Percentiles rank a stretch among this genome's conserved stretches.
Evolutionary conservation across 2,888 invertebrate genomes (phyloP).

Genomic region (Cancer borealis): DNA sequence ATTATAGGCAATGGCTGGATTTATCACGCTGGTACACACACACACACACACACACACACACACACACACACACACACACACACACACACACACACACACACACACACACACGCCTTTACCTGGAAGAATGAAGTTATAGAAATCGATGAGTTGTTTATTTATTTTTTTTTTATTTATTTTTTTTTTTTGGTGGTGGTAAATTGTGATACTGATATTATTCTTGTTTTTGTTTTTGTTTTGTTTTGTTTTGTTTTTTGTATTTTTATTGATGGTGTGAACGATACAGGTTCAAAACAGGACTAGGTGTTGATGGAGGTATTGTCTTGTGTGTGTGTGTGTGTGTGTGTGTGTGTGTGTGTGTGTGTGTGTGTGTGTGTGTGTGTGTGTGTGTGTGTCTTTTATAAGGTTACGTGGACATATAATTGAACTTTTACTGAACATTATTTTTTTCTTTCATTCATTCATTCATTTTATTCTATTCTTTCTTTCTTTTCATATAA

Average conservation of each 20-base stretch:
- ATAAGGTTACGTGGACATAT: too few relatives aligned
- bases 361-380: neutral
- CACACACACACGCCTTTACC: neutral
- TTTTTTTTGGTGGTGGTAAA: neutral
- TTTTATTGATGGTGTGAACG: neutral
- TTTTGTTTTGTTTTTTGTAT: too few relatives aligned
- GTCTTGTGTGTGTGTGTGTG: neutral
- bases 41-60: constrained; percentile 49
- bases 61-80: constrained; percentile 47
- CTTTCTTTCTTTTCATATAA: too few relatives aligned
- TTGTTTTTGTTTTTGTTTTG: too few relatives aligned
- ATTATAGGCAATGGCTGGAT: constrained; percentile 18
- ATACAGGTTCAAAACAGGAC: too few relatives aligned
- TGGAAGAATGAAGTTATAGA: constrained; percentile 2
- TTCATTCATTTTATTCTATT: too few relatives aligned
- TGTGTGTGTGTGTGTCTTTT: constrained; percentile 23
- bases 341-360: constrained; percentile 34
- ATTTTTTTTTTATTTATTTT: neutral
- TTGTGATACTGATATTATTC: too few relatives aligned
- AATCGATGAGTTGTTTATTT: neutral
- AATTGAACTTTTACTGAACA: too few relatives aligned
- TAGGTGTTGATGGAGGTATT: too few relatives aligned
- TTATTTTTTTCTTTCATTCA: too few relatives aligned
- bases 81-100: constrained; percentile 54
- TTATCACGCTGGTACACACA: neutral